Base-by-base conservation (phyloP, 2,888 invertebrate genomes). In the Ganaspis brasiliensis region DNA sequence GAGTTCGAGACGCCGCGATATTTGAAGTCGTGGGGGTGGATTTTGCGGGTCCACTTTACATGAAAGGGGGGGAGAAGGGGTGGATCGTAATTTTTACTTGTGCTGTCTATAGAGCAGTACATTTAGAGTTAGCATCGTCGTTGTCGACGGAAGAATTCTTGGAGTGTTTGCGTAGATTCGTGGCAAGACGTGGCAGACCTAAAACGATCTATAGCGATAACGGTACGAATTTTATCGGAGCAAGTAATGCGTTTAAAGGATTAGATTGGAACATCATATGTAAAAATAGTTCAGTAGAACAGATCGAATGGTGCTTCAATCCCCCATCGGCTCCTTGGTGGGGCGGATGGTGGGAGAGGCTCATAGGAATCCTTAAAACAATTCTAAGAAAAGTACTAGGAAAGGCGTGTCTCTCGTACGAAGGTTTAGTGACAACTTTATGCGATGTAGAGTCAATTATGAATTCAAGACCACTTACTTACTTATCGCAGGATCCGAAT, bases 281-380 rank as follows among this genome's bases (percentile, higher is more conserved):
- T 6, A 49, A 79, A 10, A 67, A 79, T 24, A 81, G 81, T 24
- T 24, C 81, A 0, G 72, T 80, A 1, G 67, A 82, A 40, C 78
- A 61, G 73, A 82, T 81, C 80, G 82, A 79, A 74, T 89, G 84
- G 89, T 76, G 80, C 14, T 92, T 92, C 77, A 92, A 89, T 72
- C 88, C 90, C 3, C 91, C 90, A 4, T 80, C 85, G 0, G 89
- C 91, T 3, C 82, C 91, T 1, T 92, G 92, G 92, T 90, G 90
- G 91, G 92, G 92, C 61, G 92, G 92, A 45, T 90, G 88, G 81
- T 92, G 90, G 86, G 92, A 92, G 81, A 80, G 91, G 19, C 79
- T 92, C 3, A 84, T 92, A 14, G 85, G 89, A 9, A 70, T 89
- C 4, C 55, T 92, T 9, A 92, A 92, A 79, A 74, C 76, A 8